These are phyloP conservation scores for Pseudorasbora parva DNA, from an alignment of 2,113 vertebrate genomes.

Conservation along the genomic window DNA sequence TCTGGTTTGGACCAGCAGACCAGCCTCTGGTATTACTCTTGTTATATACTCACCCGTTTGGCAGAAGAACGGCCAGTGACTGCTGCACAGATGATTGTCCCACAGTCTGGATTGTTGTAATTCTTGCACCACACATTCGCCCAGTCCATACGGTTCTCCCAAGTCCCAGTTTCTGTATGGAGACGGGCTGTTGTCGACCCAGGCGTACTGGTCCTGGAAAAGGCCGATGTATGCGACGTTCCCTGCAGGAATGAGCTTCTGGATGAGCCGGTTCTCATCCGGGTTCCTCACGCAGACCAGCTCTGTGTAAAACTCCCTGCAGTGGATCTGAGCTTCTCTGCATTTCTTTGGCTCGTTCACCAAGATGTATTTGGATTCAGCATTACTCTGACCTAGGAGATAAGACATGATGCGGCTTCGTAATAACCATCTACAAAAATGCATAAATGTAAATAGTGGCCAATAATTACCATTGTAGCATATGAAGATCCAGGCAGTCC, in stretches of 20 bases:
- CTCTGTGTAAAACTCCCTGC: constrained; percentile 21
- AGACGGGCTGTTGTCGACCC: constrained; percentile 1
- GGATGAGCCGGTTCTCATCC: neutral
- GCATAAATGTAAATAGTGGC: neutral
- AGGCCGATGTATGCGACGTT: neutral
- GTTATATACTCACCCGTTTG: neutral
- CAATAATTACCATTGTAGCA: constrained; percentile 48
- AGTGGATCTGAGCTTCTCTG: constrained; percentile 6
- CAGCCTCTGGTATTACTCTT: neutral
- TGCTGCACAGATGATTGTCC: neutral
- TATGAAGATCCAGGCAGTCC: fast-evolving
- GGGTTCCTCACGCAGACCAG: constrained; percentile 27
- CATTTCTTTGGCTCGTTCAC: neutral
- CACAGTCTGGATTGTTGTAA: neutral
- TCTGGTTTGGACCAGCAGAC: too few relatives aligned
- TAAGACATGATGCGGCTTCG: too few relatives aligned
- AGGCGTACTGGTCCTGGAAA: neutral
- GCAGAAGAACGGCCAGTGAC: neutral
- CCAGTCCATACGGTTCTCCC: neutral
- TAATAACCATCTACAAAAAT: neutral
- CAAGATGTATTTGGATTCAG: neutral
- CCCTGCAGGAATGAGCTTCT: neutral
- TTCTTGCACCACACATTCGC: neutral
- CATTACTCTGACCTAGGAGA: neutral
- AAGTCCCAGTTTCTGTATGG: constrained; percentile 15